These are phyloP conservation scores for Rana temporaria DNA, from an alignment of 2,113 vertebrate species.

Conservation along the genomic window DNA sequence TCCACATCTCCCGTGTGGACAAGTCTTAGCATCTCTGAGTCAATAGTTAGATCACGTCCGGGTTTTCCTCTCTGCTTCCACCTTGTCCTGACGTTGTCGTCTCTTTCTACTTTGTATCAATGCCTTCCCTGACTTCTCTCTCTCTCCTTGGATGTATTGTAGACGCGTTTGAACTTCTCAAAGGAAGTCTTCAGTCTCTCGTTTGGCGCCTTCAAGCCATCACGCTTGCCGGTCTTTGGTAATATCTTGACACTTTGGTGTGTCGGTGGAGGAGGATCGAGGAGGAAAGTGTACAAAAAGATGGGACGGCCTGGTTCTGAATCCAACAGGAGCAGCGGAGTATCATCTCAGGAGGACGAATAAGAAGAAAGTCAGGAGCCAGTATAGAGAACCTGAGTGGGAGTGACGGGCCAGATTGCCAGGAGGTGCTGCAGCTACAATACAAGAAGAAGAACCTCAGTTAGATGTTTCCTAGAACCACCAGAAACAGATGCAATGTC, in stretches of 20 bases:
- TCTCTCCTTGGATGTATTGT: conserved; percentile 49
- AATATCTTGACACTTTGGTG: conserved; percentile 83
- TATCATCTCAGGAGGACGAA: conserved; percentile 79
- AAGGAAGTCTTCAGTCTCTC: conserved; percentile 70
- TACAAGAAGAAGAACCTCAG: conserved; percentile 52
- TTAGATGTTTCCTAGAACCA: not conserved
- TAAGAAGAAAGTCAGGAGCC: conserved; percentile 72
- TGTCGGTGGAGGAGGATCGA: conserved; percentile 74
- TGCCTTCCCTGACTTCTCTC: conserved; percentile 60
- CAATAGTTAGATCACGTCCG: conserved; percentile 60
- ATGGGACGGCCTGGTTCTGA: conserved; percentile 61
- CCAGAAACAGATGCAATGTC: no score
- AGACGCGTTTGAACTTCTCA: conserved; percentile 68
- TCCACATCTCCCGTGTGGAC: conserved; percentile 63
- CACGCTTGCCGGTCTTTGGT: conserved; percentile 82
- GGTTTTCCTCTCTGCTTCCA: conserved; percentile 54
- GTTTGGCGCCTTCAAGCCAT: conserved; percentile 68
- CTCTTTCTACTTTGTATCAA: conserved; percentile 38
- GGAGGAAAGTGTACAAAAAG: conserved; percentile 67
- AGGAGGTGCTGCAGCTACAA: conserved; percentile 76
- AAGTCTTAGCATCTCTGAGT: conserved; percentile 62
- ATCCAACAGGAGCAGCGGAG: conserved; percentile 64
- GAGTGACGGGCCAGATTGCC: conserved; percentile 60
- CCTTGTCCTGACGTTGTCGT: conserved; percentile 61
- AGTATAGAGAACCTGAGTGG: conserved; percentile 61